These are phyloP conservation scores for Leistus spinibarbis DNA, from an alignment of 2,888 invertebrate species.

Conservation along the genomic window DNA sequence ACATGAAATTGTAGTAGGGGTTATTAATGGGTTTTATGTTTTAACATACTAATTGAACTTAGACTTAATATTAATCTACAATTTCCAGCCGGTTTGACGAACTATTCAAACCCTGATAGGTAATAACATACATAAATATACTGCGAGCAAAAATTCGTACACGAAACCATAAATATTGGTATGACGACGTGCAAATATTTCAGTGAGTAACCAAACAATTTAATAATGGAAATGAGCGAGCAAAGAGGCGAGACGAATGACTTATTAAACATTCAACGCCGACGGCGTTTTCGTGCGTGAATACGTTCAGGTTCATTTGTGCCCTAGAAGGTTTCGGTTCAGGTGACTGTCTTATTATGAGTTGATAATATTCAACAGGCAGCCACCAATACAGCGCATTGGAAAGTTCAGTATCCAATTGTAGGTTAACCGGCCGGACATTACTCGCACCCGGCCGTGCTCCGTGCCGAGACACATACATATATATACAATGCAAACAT, in stretches of 20 bases:
- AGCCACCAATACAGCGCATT: neutral
- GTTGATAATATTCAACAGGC: neutral
- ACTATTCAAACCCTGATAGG: neutral
- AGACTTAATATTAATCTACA: no score
- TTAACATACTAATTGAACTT: no score
- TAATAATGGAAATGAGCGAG: neutral
- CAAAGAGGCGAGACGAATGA: neutral
- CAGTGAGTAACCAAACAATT: neutral
- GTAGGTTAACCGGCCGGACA: neutral
- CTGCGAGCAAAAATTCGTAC: neutral
- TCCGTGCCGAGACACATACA: neutral
- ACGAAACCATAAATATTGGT: neutral
- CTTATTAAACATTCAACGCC: neutral
- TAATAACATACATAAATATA: neutral
- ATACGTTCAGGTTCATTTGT: neutral
- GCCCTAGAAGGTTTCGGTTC: neutral
- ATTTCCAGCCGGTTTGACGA: neutral
- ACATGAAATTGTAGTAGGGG: no score
- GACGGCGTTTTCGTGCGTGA: neutral
- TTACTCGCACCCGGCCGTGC: neutral
- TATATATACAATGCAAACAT: neutral
- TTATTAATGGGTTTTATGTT: no score
- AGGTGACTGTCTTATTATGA: neutral
- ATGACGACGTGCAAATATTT: neutral
- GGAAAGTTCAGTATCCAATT: neutral